Base-by-base conservation (phyloP, 1,140 invertebrate species). In the Hylaeus volcanicus region DNA sequence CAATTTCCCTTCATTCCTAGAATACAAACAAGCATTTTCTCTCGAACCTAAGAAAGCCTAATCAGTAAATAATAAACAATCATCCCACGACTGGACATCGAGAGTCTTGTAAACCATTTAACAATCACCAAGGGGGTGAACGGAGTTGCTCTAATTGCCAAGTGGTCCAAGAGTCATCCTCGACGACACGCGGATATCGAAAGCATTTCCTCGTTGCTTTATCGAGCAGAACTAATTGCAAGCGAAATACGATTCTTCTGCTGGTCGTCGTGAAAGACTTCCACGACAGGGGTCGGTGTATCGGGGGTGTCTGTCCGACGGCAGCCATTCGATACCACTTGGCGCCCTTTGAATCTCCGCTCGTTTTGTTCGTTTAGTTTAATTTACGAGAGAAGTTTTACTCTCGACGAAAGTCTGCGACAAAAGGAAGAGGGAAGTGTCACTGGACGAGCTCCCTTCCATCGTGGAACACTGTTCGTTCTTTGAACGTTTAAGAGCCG, bases 151-250 rank as follows among this genome's bases (percentile, higher is more conserved):
- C 76, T 74, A 83, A 80, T 83, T 83, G 66, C 61, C 70, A 80
- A 83, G 69, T 80, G 77, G 66, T 66, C 70, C 51, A 64, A 56
- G 70, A 65, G 41, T 64, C 70, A 56, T 80, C 64, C 71, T 58
- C 64, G 71, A 66, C 71, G 81, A 60, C 76, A 45, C 82, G 70
- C 66, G 66, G 84, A 71, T 84, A 84, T 77, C 79, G 79, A 82
- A 83, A 79, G 85, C 79, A 81, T 82, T 82, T 64, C 65, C 83
- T 77, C 79, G 82, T 83, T 74, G 83, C 64, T 86, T 85, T 86
- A 86, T 86, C 79, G 83, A 86, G 77, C 80, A 83, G 76, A 85
- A 85, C 73, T 81, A 83, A 86, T 83, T 83, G 72, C 80, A 41
- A 53, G 6, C 72, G 77, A 72, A 85, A 66, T 68, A 61, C 74